These are phyloP conservation scores for Sarcophaga subvicina DNA, from an alignment of 2,888 invertebrate genomes.

Conservation along the genomic window DNA sequence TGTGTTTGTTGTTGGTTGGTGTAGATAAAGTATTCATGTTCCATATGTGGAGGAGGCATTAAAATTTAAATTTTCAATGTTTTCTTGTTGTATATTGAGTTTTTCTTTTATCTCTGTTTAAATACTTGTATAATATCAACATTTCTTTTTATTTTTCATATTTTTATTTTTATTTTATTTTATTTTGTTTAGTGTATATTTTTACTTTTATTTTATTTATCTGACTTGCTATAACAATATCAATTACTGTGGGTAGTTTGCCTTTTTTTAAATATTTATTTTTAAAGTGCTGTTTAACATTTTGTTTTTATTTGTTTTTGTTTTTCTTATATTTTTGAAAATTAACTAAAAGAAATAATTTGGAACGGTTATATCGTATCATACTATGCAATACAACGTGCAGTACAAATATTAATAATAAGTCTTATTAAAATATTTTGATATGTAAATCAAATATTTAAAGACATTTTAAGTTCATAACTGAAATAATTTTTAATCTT, in stretches of 20 bases:
- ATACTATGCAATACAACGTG: too few species aligned
- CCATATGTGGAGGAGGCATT: constrained; percentile 38
- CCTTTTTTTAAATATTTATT: constrained; percentile 42
- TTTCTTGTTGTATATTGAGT: constrained; percentile 4
- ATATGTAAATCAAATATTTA: not conserved
- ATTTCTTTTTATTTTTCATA: constrained; percentile 6
- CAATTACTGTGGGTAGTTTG: constrained; percentile 70
- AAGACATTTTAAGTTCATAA: constrained; percentile 14
- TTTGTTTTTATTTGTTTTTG: too few species aligned
- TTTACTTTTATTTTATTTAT: constrained; percentile 20
- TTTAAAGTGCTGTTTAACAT: constrained; percentile 48
- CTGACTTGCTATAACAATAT: constrained; percentile 64
- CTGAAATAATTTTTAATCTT: not conserved
- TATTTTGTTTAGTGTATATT: constrained; percentile 25
- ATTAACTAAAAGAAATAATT: not conserved
- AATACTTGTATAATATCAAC: constrained; percentile 64
- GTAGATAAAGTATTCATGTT: constrained; percentile 66
- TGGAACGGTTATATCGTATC: too few species aligned
- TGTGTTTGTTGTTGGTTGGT: constrained; percentile 12
- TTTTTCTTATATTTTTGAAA: not conserved
- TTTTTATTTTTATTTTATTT: constrained; percentile 12
- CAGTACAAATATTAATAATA: too few species aligned
- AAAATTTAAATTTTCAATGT: constrained; percentile 17
- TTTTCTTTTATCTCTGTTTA: constrained; percentile 35
- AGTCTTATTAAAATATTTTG: too few species aligned